Base-by-base conservation (phyloP, 2,113 vertebrate genomes). In the Nothobranchius furzeri region DNA sequence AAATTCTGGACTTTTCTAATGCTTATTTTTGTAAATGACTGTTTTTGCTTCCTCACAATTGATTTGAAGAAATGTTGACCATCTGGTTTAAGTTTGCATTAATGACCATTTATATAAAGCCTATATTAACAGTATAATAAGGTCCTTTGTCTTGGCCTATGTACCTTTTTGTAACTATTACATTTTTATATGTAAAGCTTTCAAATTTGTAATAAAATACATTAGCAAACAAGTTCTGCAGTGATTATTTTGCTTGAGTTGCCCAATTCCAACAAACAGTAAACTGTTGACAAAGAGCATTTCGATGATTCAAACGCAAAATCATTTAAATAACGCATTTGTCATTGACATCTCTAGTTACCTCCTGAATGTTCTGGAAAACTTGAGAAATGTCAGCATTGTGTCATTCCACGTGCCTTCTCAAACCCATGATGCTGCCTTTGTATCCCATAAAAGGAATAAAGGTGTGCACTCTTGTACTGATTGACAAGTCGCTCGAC, bases 151-250 rank as follows among this genome's bases (percentile, higher is more conserved):
- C 70, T 64, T 70, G 55, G 42, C 65, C 77, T 76, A 5, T 79
- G 17, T 66, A 59, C 82, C 52, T 79, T 85, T 90, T 90, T 90
- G 66, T 89, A 85, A 70, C 59, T 40, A 49, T 70, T 65, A 49
- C 52, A 57, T 76, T 81, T 90, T 85, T 82, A 84, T 57, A 86
- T 88, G 72, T 82, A 81, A 84, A 75, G 7, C 55, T 82, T 60
- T 82, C 51, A 66, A 52, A 84, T 85, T 88, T 91, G 40, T 91
- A 90, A 86, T 87, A 85, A 87, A 87, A 84, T 64, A 0, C 58
- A 45, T 75, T 67, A 6, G 52, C 51, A 84, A 83, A 70, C 25
- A 43, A 56, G 0, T 47, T 11, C 1, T 49, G 13, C 0, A n/a
- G 37, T 30, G 6, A 13, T 57, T 20, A 46, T 81, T 53, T 12